These are phyloP conservation scores for Andrena hattorfiana DNA, from an alignment of 2,888 invertebrate genomes.

Conservation along the genomic window DNA sequence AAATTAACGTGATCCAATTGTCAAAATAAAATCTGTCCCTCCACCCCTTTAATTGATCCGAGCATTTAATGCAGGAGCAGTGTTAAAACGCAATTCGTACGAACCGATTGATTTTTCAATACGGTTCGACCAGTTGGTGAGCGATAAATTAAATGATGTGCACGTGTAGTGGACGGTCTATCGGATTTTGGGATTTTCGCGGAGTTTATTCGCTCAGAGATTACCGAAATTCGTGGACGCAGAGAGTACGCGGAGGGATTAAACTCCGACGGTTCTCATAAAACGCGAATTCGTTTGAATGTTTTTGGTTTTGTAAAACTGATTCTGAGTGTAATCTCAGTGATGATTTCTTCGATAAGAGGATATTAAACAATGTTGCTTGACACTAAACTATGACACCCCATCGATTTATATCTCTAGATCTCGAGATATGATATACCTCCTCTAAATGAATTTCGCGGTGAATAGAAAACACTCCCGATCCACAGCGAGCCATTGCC, in stretches of 20 bases:
- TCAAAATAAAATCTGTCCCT: background rate
- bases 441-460: constrained; percentile 53
- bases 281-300: background rate
- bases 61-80: constrained; percentile 4
- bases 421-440: constrained; percentile 48
- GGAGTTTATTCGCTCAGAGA: background rate
- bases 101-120: constrained; percentile 15
- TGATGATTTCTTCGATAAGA: background rate
- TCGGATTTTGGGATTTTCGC: background rate
- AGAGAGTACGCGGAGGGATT: background rate
- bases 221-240: background rate
- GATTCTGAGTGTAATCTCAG: background rate
- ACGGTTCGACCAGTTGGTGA: background rate
- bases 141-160: constrained; percentile 17
- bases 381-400: background rate
- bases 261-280: background rate
- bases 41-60: background rate
- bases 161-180: background rate
- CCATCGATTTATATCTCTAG: constrained; percentile 44
- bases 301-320: background rate
- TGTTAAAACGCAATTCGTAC: background rate
- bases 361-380: background rate
- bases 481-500: constrained; percentile 9
- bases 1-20: background rate
- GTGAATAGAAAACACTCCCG: constrained; percentile 52